These are phyloP conservation scores for Oreohelix idahoensis DNA, from an alignment of 1,140 invertebrate genomes.

Conservation along the genomic window DNA sequence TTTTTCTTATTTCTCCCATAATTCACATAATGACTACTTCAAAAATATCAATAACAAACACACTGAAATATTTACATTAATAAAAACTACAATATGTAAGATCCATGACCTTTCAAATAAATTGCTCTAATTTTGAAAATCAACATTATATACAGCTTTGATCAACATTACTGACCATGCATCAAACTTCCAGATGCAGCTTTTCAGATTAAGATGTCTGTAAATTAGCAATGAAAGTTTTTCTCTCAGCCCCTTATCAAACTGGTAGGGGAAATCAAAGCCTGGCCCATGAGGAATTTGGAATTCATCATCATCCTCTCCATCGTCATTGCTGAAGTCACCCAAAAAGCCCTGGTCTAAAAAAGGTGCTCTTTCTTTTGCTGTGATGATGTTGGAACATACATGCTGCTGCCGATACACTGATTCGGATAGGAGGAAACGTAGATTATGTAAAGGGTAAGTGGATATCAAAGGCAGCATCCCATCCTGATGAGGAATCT, in stretches of 20 bases:
- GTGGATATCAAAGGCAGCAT: conserved; percentile 75
- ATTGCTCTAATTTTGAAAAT: too few relatives aligned
- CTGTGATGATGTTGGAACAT: conserved; percentile 74
- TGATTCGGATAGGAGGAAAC: conserved; percentile 72
- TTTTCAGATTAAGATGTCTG: conserved; percentile 73
- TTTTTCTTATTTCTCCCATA: too few relatives aligned
- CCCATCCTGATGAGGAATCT: conserved; percentile 75
- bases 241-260: conserved; percentile 66
- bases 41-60: too few relatives aligned
- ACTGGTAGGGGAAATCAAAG: conserved; percentile 66
- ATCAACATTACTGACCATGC: conserved; percentile 62
- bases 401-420: conserved; percentile 74
- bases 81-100: too few relatives aligned
- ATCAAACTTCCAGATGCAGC: conserved; percentile 74
- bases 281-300: conserved; percentile 44
- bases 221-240: conserved; percentile 72
- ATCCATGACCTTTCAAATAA: too few relatives aligned
- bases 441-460: conserved; percentile 73
- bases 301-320: background rate
- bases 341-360: conserved; percentile 68
- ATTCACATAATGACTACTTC: too few relatives aligned
- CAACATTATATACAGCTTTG: background rate
- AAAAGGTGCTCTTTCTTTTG: conserved; percentile 50
- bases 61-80: too few relatives aligned
- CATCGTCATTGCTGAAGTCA: conserved; percentile 22